Evolutionary conservation across 2,888 invertebrate species (phyloP), one percentile per base, ranked within the genome.

Genomic region (Theretra japonica): DNA sequence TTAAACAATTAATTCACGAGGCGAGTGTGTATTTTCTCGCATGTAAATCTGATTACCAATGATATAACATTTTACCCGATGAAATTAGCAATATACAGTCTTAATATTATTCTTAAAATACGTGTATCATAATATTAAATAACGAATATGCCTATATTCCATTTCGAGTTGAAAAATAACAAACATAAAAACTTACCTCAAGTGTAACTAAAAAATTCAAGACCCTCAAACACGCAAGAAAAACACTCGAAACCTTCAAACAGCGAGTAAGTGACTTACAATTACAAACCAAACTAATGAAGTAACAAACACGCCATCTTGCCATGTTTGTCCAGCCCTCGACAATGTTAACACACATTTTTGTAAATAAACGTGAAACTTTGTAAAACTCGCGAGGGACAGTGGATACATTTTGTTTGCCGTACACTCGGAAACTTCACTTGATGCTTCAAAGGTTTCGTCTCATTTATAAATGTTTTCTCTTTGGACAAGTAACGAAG

Each of bases 331-430:
- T 15, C 23, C 23, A 65, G 41, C 48, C 41, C 65, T 65, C 65
- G 58, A 58, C 21, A 65, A 23, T 53, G 53, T n/a, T 53, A 53
- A 23, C 28, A 71, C 28, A 71, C 62, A 71, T 53, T 71, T 65
- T 56, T 65, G 70, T 71, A 71, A 71, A 71, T 65, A 71, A 41
- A 71, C 62, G 70, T 53, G 62, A 65, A 71, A 71, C 62, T 71
- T 65, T 30, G 70, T 65, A 53, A 53, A 62, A 70, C 60, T 19
- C 56, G 11, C 30, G 56, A 56, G 65, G 62, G 65, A 41, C 65
- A 65, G 60, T 70, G 53, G 60, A 71, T 33, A 57, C 21, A 56
- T 65, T 65, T 56, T 71, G 65, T 71, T 71, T 71, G 70, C 23
- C 41, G 21, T 41, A 65, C 65, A 65, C 41, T 48, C 23, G 65